These are phyloP conservation scores for Myiotriccus ornatus DNA, from an alignment of 2,797 vertebrate species.

Conservation along the genomic window DNA sequence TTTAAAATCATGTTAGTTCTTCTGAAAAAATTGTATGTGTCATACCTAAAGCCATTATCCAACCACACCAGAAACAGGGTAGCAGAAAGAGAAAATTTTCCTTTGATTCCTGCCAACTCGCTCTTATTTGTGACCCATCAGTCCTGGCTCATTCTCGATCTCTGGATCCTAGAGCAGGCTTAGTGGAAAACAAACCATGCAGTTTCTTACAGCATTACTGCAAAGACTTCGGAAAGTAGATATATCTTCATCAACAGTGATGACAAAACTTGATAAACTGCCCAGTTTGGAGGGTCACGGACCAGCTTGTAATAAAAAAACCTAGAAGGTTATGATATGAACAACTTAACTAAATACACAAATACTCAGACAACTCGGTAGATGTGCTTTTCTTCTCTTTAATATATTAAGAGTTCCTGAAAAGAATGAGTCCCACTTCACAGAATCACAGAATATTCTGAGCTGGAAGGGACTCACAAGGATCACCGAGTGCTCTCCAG, in stretches of 20 bases:
- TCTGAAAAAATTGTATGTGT: background rate
- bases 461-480: background rate
- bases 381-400: background rate
- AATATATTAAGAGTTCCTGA: background rate
- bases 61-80: background rate
- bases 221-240: background rate
- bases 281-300: background rate
- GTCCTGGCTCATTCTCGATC: background rate
- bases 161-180: background rate
- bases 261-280: background rate
- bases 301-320: background rate
- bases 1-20: constrained; percentile 18
- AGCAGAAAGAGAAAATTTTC: background rate
- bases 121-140: background rate
- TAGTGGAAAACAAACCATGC: background rate
- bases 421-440: background rate
- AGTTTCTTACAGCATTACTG: background rate
- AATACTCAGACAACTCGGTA: background rate
- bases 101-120: background rate
- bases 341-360: background rate
- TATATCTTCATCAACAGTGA: background rate
- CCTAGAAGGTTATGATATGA: background rate
- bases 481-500: background rate
- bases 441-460: background rate
- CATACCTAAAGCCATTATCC: constrained; percentile 15